Conservation (phyloP, 2,113 vertebrate species). For the Varanus komodoensis region DNA sequence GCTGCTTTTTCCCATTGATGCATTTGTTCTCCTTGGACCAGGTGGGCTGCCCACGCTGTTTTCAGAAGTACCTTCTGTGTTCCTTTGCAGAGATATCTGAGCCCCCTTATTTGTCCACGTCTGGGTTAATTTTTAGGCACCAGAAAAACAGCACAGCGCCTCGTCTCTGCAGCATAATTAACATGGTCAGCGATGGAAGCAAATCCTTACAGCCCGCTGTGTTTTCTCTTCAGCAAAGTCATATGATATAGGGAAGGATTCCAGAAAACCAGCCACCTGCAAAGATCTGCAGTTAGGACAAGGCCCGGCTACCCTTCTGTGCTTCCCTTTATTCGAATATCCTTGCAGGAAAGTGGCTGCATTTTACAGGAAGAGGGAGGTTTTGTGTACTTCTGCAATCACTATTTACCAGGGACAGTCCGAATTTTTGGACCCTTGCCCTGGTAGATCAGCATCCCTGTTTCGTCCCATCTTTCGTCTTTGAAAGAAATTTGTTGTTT, state of each 20-base stretch:
- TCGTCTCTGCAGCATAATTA: conserved; percentile 24
- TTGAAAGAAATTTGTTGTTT: no score
- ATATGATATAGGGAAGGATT: background rate
- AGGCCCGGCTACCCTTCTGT: background rate
- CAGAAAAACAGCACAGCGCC: conserved; percentile 40
- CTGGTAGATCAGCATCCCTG: background rate
- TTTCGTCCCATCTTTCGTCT: background rate
- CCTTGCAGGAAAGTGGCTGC: background rate
- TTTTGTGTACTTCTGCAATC: background rate
- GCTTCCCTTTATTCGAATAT: background rate
- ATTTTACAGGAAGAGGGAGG: background rate
- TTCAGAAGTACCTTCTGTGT: background rate
- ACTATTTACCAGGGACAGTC: background rate
- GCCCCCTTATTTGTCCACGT: conserved; percentile 35
- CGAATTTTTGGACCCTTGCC: background rate
- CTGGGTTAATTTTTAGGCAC: conserved; percentile 35
- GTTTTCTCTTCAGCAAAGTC: background rate
- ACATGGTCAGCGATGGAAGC: conserved; percentile 43
- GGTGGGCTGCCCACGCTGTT: no score
- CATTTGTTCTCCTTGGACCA: no score
- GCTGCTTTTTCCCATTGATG: no score
- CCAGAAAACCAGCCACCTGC: background rate
- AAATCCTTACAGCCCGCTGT: background rate
- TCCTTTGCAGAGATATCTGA: background rate
- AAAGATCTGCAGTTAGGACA: background rate